Conservation (phyloP, 1,140 invertebrate species). For the Temnothorax longispinosus region DNA sequence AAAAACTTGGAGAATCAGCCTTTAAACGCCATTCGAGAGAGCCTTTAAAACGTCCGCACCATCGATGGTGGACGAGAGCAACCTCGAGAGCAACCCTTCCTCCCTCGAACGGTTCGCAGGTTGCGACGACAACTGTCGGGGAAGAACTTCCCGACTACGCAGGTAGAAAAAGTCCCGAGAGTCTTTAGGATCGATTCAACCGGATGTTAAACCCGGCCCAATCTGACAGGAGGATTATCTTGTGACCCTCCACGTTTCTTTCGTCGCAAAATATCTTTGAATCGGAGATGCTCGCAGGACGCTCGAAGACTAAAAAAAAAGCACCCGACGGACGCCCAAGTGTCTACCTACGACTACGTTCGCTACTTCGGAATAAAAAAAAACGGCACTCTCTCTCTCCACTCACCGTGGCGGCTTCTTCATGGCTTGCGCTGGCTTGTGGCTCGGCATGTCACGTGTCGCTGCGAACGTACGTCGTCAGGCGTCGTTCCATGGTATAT, state of each 20-base stretch:
- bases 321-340: too few relatives aligned
- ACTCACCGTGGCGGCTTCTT: conserved; percentile 81
- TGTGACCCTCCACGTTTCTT: too few relatives aligned
- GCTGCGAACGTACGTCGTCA: conserved; percentile 64
- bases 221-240: too few relatives aligned
- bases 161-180: neutral
- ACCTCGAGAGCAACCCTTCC: neutral
- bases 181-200: too few relatives aligned
- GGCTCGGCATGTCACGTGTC: conserved; percentile 80
- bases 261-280: too few relatives aligned
- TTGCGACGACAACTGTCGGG: too few relatives aligned
- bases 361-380: too few relatives aligned
- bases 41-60: neutral
- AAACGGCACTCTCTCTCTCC: neutral
- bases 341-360: too few relatives aligned
- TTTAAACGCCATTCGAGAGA: neutral
- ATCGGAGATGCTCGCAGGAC: too few relatives aligned
- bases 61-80: neutral
- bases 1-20: neutral
- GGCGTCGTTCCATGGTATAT: conserved; percentile 71
- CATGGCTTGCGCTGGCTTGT: conserved; percentile 76
- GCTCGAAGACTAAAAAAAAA: too few relatives aligned
- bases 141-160: neutral
- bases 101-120: neutral
- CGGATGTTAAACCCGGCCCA: too few relatives aligned